Evolutionary conservation across 2,113 vertebrate genomes (phyloP).

Genomic region (Eulemur rufifrons): DNA sequence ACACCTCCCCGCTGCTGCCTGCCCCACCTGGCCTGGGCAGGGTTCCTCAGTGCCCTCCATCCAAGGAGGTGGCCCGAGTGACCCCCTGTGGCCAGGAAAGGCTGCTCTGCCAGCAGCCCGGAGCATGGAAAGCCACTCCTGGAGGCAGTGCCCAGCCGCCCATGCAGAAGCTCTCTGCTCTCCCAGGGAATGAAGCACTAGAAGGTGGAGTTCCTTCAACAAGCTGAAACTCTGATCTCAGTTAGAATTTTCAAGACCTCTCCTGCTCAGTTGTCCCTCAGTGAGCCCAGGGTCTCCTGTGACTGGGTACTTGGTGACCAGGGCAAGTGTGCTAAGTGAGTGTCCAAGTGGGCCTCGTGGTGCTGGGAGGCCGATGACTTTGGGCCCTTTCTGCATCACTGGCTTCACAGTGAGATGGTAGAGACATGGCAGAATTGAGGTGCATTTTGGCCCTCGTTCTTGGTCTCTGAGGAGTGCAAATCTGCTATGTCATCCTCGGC

Average conservation of each 20-base stretch:
- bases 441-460: constrained; percentile 71
- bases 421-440: constrained; percentile 61
- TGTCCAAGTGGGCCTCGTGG: constrained; percentile 53
- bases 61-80: neutral
- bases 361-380: constrained; percentile 60
- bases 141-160: neutral
- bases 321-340: constrained; percentile 58
- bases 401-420: constrained; percentile 71
- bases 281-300: constrained; percentile 12
- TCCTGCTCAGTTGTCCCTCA: neutral
- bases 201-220: neutral
- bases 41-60: neutral
- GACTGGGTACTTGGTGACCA: constrained; percentile 64
- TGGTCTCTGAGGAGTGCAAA: constrained; percentile 73
- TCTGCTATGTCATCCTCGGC: neutral
- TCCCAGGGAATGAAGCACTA: neutral
- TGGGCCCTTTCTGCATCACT: constrained; percentile 54
- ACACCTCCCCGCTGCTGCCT: neutral
- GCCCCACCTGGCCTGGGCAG: too few species aligned
- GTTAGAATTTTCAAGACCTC: neutral
- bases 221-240: neutral
- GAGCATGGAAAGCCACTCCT: accelerated
- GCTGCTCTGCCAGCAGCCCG: neutral
- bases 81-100: neutral
- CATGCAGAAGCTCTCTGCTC: neutral